Evolutionary conservation across 2,113 vertebrate genomes (phyloP).

Genomic region (Saguinus imperator): DNA sequence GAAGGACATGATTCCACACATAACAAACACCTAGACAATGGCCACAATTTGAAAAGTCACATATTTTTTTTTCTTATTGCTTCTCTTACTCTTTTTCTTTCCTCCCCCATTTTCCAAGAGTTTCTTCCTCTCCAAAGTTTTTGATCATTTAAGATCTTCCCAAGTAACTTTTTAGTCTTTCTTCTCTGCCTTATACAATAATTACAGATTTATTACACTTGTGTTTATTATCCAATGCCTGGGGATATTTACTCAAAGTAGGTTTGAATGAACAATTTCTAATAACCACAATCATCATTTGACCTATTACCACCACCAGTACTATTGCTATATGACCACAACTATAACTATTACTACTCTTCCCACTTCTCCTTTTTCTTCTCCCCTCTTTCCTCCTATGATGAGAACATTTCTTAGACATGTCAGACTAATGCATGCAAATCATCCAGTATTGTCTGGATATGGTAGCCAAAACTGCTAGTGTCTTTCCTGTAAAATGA

Average conservation of each 20-base stretch:
- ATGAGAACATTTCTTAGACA: background rate
- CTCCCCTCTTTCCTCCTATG: background rate
- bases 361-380: background rate
- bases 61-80: background rate
- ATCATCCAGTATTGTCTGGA: background rate
- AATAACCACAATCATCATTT: background rate
- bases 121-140: background rate
- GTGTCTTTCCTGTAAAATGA: background rate
- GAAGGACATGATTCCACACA: background rate
- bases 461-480: background rate
- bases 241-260: background rate
- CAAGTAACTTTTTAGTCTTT: background rate
- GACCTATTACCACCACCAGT: background rate
- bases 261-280: background rate
- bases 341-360: background rate
- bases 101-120: background rate
- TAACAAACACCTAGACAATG: background rate
- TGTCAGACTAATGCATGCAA: background rate
- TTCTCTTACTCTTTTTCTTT: background rate
- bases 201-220: background rate
- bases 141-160: background rate
- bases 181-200: background rate
- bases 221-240: background rate
- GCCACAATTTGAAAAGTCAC: background rate
- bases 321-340: fast-evolving